These are phyloP conservation scores for Xerus inauris DNA, from an alignment of 2,113 vertebrate species.

Conservation along the genomic window DNA sequence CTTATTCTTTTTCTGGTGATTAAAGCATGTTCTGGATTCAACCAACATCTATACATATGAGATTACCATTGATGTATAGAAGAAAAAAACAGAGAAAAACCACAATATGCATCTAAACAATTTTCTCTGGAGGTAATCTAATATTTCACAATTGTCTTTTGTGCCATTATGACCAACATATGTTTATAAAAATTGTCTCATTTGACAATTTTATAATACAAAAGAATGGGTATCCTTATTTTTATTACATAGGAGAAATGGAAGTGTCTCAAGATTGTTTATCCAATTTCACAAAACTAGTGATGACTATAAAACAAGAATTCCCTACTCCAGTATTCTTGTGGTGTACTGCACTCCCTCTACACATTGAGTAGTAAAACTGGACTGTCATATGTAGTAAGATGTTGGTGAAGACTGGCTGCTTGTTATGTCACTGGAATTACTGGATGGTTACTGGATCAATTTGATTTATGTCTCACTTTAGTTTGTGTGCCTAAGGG, in stretches of 20 bases:
- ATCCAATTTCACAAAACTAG: not conserved
- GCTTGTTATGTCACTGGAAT: conserved; percentile 42
- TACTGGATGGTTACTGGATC: not conserved
- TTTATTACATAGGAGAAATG: not conserved
- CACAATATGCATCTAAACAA: not conserved
- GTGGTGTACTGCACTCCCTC: not conserved
- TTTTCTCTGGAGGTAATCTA: conserved; percentile 17
- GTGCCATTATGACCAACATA: not conserved
- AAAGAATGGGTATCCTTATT: not conserved
- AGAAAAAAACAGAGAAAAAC: not conserved
- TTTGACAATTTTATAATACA: not conserved
- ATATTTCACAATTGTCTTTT: conserved; percentile 28
- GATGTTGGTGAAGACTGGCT: not conserved
- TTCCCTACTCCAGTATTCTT: not conserved
- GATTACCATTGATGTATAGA: conserved; percentile 36
- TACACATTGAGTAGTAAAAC: not conserved
- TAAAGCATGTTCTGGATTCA: conserved; percentile 14
- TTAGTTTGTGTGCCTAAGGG: conserved; percentile 7
- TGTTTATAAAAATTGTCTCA: conserved; percentile 13
- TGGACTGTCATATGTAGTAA: not conserved
- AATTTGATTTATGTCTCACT: conserved; percentile 58
- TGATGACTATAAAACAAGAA: not conserved
- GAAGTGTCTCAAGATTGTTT: not conserved
- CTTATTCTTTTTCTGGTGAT: conserved; percentile 22
- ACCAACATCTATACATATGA: not conserved